Base-by-base conservation (phyloP, 92 coral and sea anemone species). In the Bergia sp. region DNA sequence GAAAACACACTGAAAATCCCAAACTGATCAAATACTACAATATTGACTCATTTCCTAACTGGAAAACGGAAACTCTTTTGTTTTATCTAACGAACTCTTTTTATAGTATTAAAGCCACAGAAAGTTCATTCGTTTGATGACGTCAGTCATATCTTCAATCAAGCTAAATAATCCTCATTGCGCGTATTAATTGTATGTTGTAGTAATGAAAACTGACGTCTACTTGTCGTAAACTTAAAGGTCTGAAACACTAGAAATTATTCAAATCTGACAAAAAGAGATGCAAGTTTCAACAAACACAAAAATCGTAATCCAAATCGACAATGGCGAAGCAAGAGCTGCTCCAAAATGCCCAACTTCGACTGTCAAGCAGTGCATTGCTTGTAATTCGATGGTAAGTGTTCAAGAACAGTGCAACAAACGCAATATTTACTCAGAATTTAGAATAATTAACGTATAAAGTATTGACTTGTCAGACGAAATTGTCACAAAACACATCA, bases 381-480 rank as follows among this genome's bases (percentile, higher is more conserved):
- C 82, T 11, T 79, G 82, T 53, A 79, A 79, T 13, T n/a, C 82
- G 4, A 79, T 36, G 82, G 82, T 79, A 79, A 79, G 82, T 45
- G 20, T 23, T 18, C 75, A 16, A 44, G 36, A 40, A 74, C 9
- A 74, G 76, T 57, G 66, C 66, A 13, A 57, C 21, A 6, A 61
- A 21, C 0, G 7, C n/a, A 61, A 61, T 61, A 0, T 1, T 61
- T 18, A 61, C 29, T 61, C 23, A 61, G 3, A 53, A 10, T 53
- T 53, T 8, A 7, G 53, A 0, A 18, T 57, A 13, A 21, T 76
- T 76, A 44, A 39, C 29, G 80, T 76, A 76, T 21, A 57, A 57
- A 16, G 12, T 57, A 57, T 57, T 16, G 20, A 16, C 65, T 10
- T 18, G 65, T 57, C 65, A 57, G 11, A 0, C 3, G 12, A 18